Conservation (phyloP, 1,140 invertebrate genomes). For the Chrysomallon squamiferum region DNA sequence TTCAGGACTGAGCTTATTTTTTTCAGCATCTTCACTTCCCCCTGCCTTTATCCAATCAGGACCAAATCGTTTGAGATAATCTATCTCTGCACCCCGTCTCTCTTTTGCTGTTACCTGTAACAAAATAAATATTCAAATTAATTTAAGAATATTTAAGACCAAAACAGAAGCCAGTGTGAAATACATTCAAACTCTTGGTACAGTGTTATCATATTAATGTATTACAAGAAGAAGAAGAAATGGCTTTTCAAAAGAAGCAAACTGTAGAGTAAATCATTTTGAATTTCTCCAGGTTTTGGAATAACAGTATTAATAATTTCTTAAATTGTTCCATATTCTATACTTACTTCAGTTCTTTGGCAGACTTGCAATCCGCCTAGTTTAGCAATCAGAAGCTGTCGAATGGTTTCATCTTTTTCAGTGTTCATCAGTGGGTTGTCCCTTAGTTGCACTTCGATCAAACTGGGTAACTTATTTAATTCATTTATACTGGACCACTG, state of each 20-base stretch:
- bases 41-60: constrained; percentile 73
- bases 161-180: too few relatives aligned
- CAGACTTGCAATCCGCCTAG: constrained; percentile 69
- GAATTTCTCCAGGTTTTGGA: too few relatives aligned
- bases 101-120: constrained; percentile 71
- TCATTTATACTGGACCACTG: constrained; percentile 83
- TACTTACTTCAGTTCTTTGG: constrained; percentile 50
- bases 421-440: constrained; percentile 76
- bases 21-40: constrained; percentile 46
- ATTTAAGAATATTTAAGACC: too few relatives aligned
- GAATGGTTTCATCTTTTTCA: constrained; percentile 73
- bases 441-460: constrained; percentile 76
- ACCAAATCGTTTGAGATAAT: constrained; percentile 84
- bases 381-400: constrained; percentile 79
- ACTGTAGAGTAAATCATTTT: too few relatives aligned
- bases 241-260: too few relatives aligned
- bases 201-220: too few relatives aligned
- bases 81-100: constrained; percentile 83
- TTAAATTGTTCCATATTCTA: too few relatives aligned
- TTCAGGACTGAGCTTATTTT: constrained; percentile 52
- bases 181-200: too few relatives aligned
- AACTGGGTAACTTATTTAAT: constrained; percentile 77
- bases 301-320: too few relatives aligned
- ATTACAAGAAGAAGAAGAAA: too few relatives aligned
- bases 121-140: constrained; percentile 1